These are phyloP conservation scores for Cuniculus paca DNA, from an alignment of 2,797 vertebrate species.

Conservation along the genomic window DNA sequence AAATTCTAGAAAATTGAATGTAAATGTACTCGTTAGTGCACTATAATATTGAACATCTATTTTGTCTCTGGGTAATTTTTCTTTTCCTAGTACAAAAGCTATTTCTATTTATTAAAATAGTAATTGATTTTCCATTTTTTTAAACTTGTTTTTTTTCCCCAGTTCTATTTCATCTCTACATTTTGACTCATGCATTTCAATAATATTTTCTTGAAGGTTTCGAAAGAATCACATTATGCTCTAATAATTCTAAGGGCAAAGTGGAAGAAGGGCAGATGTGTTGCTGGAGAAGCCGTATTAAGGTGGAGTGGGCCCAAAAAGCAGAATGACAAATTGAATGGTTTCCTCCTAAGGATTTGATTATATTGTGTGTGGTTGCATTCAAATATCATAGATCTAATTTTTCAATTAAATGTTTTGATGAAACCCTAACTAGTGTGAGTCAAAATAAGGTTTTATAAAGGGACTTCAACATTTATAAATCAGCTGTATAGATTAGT, in stretches of 20 bases:
- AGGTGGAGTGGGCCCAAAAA: neutral
- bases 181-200: constrained; percentile 57
- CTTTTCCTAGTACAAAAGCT: constrained; percentile 75
- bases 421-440: constrained; percentile 48
- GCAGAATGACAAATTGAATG: constrained; percentile 28
- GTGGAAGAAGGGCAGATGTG: neutral
- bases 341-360: constrained; percentile 55
- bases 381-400: constrained; percentile 40
- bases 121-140: constrained; percentile 76
- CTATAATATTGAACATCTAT: constrained; percentile 80
- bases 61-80: constrained; percentile 85
- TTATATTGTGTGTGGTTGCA: constrained; percentile 37
- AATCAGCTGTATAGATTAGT: constrained; percentile 34
- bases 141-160: constrained; percentile 58
- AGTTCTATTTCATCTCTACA: constrained; percentile 65
- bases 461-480: constrained; percentile 45
- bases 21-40: constrained; percentile 87
- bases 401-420: constrained; percentile 66
- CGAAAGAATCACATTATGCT: constrained; percentile 63
- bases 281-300: constrained; percentile 48
- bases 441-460: constrained; percentile 53
- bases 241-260: constrained; percentile 71
- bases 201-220: constrained; percentile 64
- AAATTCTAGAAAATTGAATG: constrained; percentile 86
- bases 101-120: constrained; percentile 85